Evolutionary conservation across 2,113 vertebrate species (phyloP), one percentile per base, ranked within the genome.

Genomic region (Salvelinus sp.): DNA sequence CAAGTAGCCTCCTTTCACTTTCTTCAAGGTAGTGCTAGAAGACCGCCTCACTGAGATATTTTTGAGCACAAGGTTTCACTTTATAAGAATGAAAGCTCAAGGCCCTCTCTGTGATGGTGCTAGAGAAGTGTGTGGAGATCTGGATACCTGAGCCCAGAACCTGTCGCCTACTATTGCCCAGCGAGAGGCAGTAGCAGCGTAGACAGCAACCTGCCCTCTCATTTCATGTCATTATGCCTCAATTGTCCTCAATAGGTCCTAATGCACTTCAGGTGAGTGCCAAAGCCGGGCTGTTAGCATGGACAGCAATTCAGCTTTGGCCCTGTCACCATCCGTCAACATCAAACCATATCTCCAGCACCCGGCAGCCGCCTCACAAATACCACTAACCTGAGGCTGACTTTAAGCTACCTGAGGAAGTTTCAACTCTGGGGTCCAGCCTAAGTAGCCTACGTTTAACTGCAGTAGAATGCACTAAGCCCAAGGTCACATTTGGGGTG

Each of bases 261-360:
- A 93, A 92, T 89, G 89, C 85, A n/a, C 91, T 92, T 89, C 91
- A 92, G 88, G 92, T 93, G 92, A 92, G 82, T 65, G 73, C 7
- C 68, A 78, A 78, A 57, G 28, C 66, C 74, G 64, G 69, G 54
- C 73, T 65, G 30, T 78, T 70, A 81, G 25, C 83, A 92, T 88
- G 88, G 62, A n/a, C n/a, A 18, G 81, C 85, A 83, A n/a, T n/a
- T 88, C 84, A 89, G 84, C 77, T 57, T 33, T 33, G 81, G 77
- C 74, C 74, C 87, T 82, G 88, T 92, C 91, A 89, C 88, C 86
- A 76, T 88, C 78, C 74, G 66, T 83, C 82, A 89, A 90, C 90
- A 92, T 91, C 82, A 91, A 89, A 92, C 85, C 85, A 86, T 79
- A 90, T 58, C 38, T 20, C 47, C 72, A 48, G 48, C 70, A 78